A percentile compares a stretch with the other conserved stretches of the same genome.
These are phyloP conservation scores for Panopea generosa DNA, from an alignment of 2,888 invertebrate genomes.

Conservation along the genomic window DNA sequence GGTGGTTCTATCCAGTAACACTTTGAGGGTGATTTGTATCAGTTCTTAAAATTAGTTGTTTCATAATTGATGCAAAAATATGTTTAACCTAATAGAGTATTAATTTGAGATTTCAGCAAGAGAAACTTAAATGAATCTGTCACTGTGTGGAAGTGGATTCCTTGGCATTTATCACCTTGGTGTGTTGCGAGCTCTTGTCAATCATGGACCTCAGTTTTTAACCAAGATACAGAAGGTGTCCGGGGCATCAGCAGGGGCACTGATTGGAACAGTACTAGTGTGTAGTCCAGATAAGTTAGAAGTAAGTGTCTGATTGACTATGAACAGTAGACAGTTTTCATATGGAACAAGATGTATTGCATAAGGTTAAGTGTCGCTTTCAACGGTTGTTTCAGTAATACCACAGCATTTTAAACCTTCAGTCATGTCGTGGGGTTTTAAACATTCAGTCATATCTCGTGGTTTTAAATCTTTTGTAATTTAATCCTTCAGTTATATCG, in stretches of 20 bases:
- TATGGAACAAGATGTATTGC: no score
- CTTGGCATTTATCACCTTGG: constrained; percentile 99
- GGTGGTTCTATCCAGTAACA: no score
- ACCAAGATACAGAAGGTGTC: constrained; percentile 71
- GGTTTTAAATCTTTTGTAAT: no score
- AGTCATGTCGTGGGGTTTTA: no score
- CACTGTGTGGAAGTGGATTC: constrained; percentile 99
- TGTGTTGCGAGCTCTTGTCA: constrained; percentile 97
- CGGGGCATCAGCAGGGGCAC: constrained; percentile 96
- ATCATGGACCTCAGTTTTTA: constrained; percentile 95
- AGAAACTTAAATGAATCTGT: constrained; percentile 87
- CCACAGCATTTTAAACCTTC: background rate
- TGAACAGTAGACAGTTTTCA: background rate
- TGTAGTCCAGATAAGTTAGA: constrained; percentile 82
- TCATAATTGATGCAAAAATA: no score
- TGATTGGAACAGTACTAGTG: constrained; percentile 90
- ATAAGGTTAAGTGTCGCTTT: no score
- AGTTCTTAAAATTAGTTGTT: no score
- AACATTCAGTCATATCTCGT: no score
- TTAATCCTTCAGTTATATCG: no score
- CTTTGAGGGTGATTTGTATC: no score
- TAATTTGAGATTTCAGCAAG: no score
- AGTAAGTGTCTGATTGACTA: constrained; percentile 57
- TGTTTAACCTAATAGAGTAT: no score
- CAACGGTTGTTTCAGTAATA: background rate